These are phyloP conservation scores for Dicentrarchus labrax DNA, from an alignment of 2,113 vertebrate species.

Conservation along the genomic window DNA sequence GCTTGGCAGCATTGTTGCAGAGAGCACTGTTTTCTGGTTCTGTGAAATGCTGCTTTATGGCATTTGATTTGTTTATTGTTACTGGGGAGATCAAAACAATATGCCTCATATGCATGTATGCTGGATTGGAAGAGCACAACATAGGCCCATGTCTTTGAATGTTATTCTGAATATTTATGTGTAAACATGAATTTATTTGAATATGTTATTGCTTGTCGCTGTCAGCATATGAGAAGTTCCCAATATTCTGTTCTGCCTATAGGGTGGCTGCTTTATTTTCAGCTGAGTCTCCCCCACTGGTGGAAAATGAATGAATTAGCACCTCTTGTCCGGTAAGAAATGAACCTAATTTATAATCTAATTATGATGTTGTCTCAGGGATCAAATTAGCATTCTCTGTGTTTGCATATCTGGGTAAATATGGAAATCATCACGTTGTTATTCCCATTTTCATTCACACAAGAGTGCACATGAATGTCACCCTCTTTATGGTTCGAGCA, in stretches of 20 bases:
- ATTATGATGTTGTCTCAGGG: constrained; percentile 74
- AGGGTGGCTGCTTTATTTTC: constrained; percentile 28
- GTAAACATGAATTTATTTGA: constrained; percentile 66
- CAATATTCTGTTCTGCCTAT: constrained; percentile 31
- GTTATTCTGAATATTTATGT: constrained; percentile 63
- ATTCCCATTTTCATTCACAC: constrained; percentile 66
- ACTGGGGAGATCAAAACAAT: constrained; percentile 54
- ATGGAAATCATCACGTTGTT: constrained; percentile 72
- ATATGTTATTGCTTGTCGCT: constrained; percentile 55
- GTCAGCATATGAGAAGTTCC: constrained; percentile 28
- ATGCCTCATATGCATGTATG: constrained; percentile 32
- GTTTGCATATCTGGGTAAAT: constrained; percentile 75
- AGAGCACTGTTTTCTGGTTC: constrained; percentile 63
- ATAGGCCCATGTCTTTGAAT: constrained; percentile 33
- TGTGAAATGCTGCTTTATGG: constrained; percentile 66
- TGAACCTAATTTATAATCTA: constrained; percentile 79
- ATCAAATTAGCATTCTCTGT: constrained; percentile 74
- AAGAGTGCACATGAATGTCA: constrained; percentile 61
- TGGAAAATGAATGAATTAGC: constrained; percentile 73
- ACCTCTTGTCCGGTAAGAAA: constrained; percentile 78
- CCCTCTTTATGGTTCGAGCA: constrained; percentile 50
- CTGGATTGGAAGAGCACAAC: constrained; percentile 22
- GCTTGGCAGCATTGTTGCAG: constrained; percentile 74
- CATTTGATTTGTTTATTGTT: constrained; percentile 72
- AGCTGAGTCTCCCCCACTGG: constrained; percentile 19